Conservation (phyloP, 1,140 invertebrate genomes). For the Drosophila erecta region DNA sequence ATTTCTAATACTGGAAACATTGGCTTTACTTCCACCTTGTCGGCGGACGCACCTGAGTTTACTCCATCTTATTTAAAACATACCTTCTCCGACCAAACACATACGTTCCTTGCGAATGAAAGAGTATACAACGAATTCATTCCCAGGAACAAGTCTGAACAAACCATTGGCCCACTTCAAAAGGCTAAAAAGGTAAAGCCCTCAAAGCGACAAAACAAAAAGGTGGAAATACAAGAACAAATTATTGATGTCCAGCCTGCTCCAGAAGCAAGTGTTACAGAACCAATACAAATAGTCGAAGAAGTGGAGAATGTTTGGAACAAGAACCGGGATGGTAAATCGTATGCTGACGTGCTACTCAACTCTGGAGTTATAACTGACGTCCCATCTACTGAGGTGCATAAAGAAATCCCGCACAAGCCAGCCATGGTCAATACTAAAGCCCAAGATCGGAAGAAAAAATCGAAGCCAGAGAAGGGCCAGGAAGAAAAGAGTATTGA, state of each 20-base stretch:
- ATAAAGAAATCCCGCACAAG: constrained; percentile 4
- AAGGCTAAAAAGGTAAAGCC: constrained; percentile 67
- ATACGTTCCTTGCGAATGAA: constrained; percentile 80
- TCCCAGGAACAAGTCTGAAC: constrained; percentile 49
- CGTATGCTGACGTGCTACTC: constrained; percentile 67
- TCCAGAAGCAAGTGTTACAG: constrained; percentile 20
- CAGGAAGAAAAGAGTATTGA: constrained; percentile 30
- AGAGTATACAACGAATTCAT: constrained; percentile 76
- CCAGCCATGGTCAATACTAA: background rate
- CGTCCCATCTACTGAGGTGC: background rate
- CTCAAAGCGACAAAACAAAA: constrained; percentile 62
- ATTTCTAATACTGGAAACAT: constrained; percentile 59
- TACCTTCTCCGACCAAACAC: constrained; percentile 66
- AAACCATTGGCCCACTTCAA: constrained; percentile 27
- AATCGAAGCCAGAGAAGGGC: constrained; percentile 35
- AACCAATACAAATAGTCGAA: constrained; percentile 34
- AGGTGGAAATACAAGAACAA: constrained; percentile 27
- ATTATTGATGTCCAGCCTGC: background rate
- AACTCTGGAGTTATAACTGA: constrained; percentile 28
- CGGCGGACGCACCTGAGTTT: constrained; percentile 87
- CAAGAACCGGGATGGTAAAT: constrained; percentile 69
- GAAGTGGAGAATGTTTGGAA: constrained; percentile 55
- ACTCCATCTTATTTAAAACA: constrained; percentile 85
- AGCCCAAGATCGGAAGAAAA: constrained; percentile 34
- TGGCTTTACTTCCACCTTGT: constrained; percentile 86